Conservation (phyloP, 2,888 invertebrate genomes). For the Cephus spinipes region DNA sequence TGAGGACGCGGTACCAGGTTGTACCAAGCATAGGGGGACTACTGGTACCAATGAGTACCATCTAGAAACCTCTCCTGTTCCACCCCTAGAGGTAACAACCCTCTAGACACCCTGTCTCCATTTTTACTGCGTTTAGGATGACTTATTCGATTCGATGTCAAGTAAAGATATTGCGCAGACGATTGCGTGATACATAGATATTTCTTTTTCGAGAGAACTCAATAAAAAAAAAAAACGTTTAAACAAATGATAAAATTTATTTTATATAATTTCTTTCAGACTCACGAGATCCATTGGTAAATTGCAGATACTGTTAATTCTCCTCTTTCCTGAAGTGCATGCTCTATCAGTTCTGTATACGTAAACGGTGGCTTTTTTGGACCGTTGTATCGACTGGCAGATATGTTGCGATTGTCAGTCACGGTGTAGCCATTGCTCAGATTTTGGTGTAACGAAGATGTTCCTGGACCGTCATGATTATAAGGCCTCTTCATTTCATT, state of each 20-base stretch:
- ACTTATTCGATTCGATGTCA: too few species aligned
- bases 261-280: constrained; percentile 46
- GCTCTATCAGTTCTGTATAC: constrained; percentile 90
- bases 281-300: constrained; percentile 95
- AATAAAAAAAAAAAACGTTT: too few species aligned
- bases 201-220: too few species aligned
- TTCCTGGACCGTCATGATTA: constrained; percentile 29
- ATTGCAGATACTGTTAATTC: constrained; percentile 92
- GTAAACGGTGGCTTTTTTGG: constrained; percentile 89
- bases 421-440: constrained; percentile 22
- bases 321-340: constrained; percentile 86
- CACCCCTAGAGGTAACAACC: too few species aligned
- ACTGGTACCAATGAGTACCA: constrained; percentile 60
- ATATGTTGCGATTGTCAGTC: constrained; percentile 41
- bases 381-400: constrained; percentile 63
- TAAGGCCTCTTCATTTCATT: constrained; percentile 36
- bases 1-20: constrained; percentile 52
- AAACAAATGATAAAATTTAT: too few species aligned
- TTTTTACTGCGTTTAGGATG: too few species aligned
- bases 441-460: constrained; percentile 23
- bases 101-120: too few species aligned
- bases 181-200: too few species aligned
- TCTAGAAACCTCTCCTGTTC: constrained; percentile 30
- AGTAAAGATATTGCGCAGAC: too few species aligned
- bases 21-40: constrained; percentile 50